A percentile compares a stretch with the other conserved stretches of the same genome.
Conservation (phyloP, 2,797 vertebrate species). For the Clarias platycephalus region DNA sequence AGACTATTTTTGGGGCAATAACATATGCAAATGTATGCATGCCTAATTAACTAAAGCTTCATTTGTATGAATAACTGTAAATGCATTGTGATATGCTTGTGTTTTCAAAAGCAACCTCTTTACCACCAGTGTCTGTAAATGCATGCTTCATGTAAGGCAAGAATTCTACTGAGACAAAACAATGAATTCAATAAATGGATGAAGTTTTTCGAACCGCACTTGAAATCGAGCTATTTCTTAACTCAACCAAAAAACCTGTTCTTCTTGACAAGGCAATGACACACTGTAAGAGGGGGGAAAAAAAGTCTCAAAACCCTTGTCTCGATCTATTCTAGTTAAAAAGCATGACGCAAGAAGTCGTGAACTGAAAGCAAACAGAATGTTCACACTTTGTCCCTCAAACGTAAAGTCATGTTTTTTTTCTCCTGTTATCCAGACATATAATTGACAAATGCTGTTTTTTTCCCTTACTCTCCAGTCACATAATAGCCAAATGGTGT, state of each 20-base stretch:
- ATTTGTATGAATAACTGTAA: neutral
- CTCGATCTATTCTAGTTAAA: neutral
- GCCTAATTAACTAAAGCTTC: neutral
- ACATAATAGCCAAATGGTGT: constrained; percentile 32
- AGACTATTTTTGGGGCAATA: neutral
- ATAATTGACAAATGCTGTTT: constrained; percentile 24
- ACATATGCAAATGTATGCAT: neutral
- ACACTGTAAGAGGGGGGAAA: neutral
- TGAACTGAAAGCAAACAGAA: constrained; percentile 3
- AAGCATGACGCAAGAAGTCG: neutral
- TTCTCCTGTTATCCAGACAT: constrained; percentile 16
- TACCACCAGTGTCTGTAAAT: neutral
- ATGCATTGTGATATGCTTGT: neutral
- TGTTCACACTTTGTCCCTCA: constrained; percentile 2
- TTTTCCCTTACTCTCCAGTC: neutral
- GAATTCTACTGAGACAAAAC: neutral
- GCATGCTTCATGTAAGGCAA: neutral
- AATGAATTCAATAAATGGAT: neutral
- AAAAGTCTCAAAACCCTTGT: neutral
- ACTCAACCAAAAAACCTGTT: neutral
- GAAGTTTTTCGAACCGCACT: neutral
- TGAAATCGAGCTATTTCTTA: neutral
- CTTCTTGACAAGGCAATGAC: neutral
- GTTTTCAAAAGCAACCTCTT: neutral
- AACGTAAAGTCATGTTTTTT: constrained; percentile 13